A percentile compares a stretch with the other conserved stretches of the same genome.
Evolutionary conservation across 2,797 vertebrate genomes (phyloP).

Genomic region (Margarornis squamiger): DNA sequence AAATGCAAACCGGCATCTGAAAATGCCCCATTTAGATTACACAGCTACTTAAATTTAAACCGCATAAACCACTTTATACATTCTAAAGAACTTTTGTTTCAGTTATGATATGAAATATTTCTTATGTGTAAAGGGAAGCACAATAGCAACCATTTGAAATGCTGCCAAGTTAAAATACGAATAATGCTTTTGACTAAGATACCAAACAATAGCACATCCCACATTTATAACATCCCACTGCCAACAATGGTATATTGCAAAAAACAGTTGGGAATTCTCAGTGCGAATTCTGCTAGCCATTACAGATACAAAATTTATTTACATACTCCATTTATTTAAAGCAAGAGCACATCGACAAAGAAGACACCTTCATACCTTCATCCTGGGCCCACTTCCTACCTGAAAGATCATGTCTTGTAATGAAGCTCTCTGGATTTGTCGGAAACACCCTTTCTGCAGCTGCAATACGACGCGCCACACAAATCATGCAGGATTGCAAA

Average conservation of each 20-base stretch:
- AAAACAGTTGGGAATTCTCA: neutral
- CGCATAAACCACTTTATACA: neutral
- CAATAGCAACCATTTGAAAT: neutral
- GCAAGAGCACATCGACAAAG: neutral
- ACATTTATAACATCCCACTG: neutral
- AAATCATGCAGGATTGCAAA: conserved; percentile 98
- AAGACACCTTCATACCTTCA: neutral
- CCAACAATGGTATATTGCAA: neutral
- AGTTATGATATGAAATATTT: neutral
- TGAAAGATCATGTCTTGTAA: conserved; percentile 93
- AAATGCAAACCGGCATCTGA: neutral
- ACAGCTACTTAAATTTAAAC: neutral
- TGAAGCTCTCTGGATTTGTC: conserved; percentile 87
- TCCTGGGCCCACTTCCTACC: conserved; percentile 77
- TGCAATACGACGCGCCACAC: conserved; percentile 92
- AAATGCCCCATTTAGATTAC: neutral
- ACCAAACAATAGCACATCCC: neutral
- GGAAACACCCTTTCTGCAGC: conserved; percentile 84
- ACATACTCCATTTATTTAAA: neutral
- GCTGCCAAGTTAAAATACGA: neutral
- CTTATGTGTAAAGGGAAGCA: neutral
- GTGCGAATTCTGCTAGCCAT: neutral
- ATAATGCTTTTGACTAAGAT: neutral
- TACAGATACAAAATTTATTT: neutral
- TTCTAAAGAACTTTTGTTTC: neutral